A percentile compares a stretch with the other conserved stretches of the same genome.
These are phyloP conservation scores for Danio albolineatus DNA, from an alignment of 2,797 vertebrate species.

Conservation along the genomic window DNA sequence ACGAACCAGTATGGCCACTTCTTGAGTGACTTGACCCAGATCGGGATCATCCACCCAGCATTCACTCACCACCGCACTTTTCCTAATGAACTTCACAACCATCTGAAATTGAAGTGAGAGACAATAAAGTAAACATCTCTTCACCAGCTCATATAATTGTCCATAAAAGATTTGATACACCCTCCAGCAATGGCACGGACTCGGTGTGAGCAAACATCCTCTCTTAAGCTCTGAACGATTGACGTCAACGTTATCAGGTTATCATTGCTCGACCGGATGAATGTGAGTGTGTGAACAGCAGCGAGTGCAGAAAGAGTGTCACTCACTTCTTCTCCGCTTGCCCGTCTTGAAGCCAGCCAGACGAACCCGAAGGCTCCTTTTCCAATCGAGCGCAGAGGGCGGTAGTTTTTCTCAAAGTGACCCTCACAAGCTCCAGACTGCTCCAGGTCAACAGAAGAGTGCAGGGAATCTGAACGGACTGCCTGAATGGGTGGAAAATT, in stretches of 20 bases:
- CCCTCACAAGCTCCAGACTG: slow-evolving; percentile 87
- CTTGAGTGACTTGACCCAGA: slow-evolving; percentile 88
- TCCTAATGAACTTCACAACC: slow-evolving; percentile 95
- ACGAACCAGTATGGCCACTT: slow-evolving; percentile 89
- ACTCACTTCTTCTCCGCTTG: slow-evolving; percentile 82
- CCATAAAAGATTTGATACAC: background rate
- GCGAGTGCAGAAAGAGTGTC: slow-evolving; percentile 20
- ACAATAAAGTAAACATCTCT: slow-evolving; percentile 25
- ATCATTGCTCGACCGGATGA: background rate
- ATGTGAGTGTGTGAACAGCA: background rate
- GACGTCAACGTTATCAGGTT: background rate
- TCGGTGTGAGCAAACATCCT: slow-evolving; percentile 21
- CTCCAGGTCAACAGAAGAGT: slow-evolving; percentile 83
- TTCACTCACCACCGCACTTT: slow-evolving; percentile 87
- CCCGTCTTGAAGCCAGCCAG: slow-evolving; percentile 85
- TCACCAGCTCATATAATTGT: slow-evolving; percentile 3
- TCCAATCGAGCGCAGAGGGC: slow-evolving; percentile 84
- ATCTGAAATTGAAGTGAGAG: slow-evolving; percentile 74
- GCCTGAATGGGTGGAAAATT: slow-evolving; percentile 57
- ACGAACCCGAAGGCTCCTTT: slow-evolving; percentile 95
- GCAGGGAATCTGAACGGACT: slow-evolving; percentile 70
- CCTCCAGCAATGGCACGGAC: background rate
- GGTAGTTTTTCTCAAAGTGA: slow-evolving; percentile 86
- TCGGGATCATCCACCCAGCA: slow-evolving; percentile 91
- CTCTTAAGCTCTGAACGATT: background rate